These are phyloP conservation scores for Drosophila nr. perissopoda DNA, from an alignment of 2,888 invertebrate genomes.

Conservation along the genomic window DNA sequence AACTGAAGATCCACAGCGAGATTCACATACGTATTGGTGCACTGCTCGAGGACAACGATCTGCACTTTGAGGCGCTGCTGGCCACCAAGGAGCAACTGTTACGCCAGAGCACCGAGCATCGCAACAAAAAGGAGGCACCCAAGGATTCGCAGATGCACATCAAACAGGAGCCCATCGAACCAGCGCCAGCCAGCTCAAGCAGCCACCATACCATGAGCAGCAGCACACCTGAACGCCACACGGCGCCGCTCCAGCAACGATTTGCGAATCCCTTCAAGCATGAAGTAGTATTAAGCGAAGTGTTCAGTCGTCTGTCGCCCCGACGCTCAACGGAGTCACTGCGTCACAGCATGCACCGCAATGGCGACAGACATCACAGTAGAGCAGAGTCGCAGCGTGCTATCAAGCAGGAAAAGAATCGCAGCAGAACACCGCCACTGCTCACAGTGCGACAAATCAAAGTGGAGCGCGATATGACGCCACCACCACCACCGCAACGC, in stretches of 20 bases:
- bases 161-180: slow-evolving; percentile 25
- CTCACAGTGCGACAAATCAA: slow-evolving; percentile 53
- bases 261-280: slow-evolving; percentile 63
- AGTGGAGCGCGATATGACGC: slow-evolving; percentile 55
- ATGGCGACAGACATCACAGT: slow-evolving; percentile 30
- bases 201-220: slow-evolving; percentile 8
- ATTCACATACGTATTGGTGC: slow-evolving; percentile 81
- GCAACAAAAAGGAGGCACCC: slow-evolving; percentile 48
- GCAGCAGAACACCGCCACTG: slow-evolving; percentile 49
- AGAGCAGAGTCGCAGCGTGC: slow-evolving; percentile 11
- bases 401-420: slow-evolving; percentile 62
- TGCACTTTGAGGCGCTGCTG: slow-evolving; percentile 70
- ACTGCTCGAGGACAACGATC: slow-evolving; percentile 76
- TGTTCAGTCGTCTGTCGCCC: slow-evolving; percentile 18
- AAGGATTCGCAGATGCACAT: slow-evolving; percentile 15
- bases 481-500: slow-evolving; percentile 29
- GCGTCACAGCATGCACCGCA: slow-evolving; percentile 33
- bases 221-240: slow-evolving; percentile 11
- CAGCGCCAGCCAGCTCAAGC: neutral
- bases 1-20: slow-evolving; percentile 56
- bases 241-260: slow-evolving; percentile 1
- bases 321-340: slow-evolving; percentile 10
- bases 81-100: slow-evolving; percentile 65
- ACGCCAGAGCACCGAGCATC: slow-evolving; percentile 69
- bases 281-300: slow-evolving; percentile 63